Base-by-base conservation (phyloP, 2,888 invertebrate species). In the Germaria angustata region DNA sequence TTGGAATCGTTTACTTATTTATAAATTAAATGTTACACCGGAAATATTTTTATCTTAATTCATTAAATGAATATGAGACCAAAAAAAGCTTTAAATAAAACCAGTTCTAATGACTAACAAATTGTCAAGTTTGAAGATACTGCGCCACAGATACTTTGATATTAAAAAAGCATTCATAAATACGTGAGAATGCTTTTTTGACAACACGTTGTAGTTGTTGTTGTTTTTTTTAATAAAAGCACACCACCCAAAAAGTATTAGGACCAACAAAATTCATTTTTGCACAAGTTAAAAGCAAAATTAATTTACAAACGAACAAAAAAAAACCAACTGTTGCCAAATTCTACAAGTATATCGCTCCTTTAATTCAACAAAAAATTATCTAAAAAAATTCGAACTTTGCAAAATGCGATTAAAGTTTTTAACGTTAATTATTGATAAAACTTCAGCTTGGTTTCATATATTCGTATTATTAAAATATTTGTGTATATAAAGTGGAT, bases 301-400 rank as follows among this genome's bases (percentile, higher is more conserved):
- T 53, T 69, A 69, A 68, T 69, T 69, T 28, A 69, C 34, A 78
- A 24, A 49, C 44, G 53, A 32, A 55, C 11, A 49, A 15, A 73
- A 73, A 59, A 39, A 17, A 39, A 65, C 15, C 20, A 53, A 34
- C 20, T 69, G 49, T 49, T 75, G 66, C 80, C n/a, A 69, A 80
- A 80, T 55, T 73, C n/a, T 53, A 53, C 39, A n/a, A n/a, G n/a
- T n/a, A n/a, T n/a, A n/a, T n/a, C n/a, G n/a, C n/a, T n/a, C n/a
- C n/a, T n/a, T n/a, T n/a, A n/a, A n/a, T n/a, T n/a, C n/a, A n/a
- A n/a, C n/a, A n/a, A n/a, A n/a, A n/a, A n/a, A n/a, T n/a, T n/a
- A n/a, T n/a, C n/a, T n/a, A n/a, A n/a, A n/a, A n/a, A n/a, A n/a
- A n/a, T n/a, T n/a, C n/a, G n/a, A n/a, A n/a, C n/a, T n/a, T n/a